Evolutionary conservation across 2,888 invertebrate species (phyloP), one percentile per base, ranked within the genome.

Genomic region (Seladonia tumulorum): DNA sequence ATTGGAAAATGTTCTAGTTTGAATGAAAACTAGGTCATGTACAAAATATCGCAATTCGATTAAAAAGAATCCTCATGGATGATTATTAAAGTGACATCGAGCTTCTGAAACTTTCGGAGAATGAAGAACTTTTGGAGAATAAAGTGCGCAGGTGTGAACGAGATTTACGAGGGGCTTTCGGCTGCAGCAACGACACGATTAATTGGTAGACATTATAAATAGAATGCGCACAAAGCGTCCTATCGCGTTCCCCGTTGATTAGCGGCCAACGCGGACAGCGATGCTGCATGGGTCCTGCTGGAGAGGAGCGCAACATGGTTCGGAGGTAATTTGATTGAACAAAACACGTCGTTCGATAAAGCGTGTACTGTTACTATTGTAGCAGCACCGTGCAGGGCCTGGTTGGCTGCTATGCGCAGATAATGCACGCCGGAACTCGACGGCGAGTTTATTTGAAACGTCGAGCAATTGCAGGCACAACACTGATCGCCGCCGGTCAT

Each of bases 281-380:
- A 12, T 22, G 1, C 68, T 68, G 39, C 22, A 39, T 39, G 35
- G 68, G 5, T 68, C 39, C 22, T 18, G 39, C 3, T 39, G 18
- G 68, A 39, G 68, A 68, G 68, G 68, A 22, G 22, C 22, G 22
- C n/a, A 22, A 35, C 10, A 68, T n/a, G n/a, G 35, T 60, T 35
- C 81, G 71, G 68, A 75, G 82, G 66, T 79, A 79, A 79, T 79
- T 79, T 82, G 82, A 86, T 86, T 87, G 79, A 87, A 82, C 87
- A 77, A 86, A 86, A 82, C 77, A 79, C 22, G 82, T 72, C 57
- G 63, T 49, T 35, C 68, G 82, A 86, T 87, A 86, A 86, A 82
- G 80, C 86, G 16, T 2, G 22, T 12, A 39, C 39, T 22, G 39
- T 68, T 39, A 22, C n/a, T 22, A 70, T 70, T 60, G 76, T 45